phyloP scores from a whole-genome alignment of 2,113 vertebrate genomes.

The Jaculus jaculus region DNA sequence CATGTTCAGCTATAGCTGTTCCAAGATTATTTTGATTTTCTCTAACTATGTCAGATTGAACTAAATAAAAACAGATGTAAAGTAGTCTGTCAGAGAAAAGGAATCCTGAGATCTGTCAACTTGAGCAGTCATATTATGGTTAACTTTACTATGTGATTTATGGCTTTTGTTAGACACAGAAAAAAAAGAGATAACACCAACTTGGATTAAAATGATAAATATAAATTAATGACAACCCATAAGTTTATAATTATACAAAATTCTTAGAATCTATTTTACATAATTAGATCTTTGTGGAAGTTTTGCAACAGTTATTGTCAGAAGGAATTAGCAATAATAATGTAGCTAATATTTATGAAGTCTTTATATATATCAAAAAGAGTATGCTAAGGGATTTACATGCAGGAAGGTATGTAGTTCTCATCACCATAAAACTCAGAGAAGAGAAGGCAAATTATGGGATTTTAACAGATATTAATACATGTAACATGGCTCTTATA shows the following conservation, averaged over 20 bases:
- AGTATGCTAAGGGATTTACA: neutral
- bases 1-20: neutral
- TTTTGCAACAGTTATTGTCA: neutral
- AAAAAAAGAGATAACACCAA: neutral
- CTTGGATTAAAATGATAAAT: neutral
- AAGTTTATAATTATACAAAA: neutral
- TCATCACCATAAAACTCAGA: neutral
- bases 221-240: neutral
- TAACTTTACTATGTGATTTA: neutral
- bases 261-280: neutral
- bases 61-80: neutral
- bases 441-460: neutral
- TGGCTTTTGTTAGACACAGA: neutral
- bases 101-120: neutral
- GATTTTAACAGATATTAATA: neutral
- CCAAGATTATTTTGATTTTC: slow-evolving; percentile 33
- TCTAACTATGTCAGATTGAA: neutral
- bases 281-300: neutral
- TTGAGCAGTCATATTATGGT: neutral
- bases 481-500: neutral
- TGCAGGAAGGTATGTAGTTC: neutral
- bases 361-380: neutral
- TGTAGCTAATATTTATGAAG: neutral
- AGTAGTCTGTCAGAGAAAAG: neutral
- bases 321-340: neutral